Evolutionary conservation across 2,113 vertebrate species (phyloP).

Genomic region (Brachirus orientalis): DNA sequence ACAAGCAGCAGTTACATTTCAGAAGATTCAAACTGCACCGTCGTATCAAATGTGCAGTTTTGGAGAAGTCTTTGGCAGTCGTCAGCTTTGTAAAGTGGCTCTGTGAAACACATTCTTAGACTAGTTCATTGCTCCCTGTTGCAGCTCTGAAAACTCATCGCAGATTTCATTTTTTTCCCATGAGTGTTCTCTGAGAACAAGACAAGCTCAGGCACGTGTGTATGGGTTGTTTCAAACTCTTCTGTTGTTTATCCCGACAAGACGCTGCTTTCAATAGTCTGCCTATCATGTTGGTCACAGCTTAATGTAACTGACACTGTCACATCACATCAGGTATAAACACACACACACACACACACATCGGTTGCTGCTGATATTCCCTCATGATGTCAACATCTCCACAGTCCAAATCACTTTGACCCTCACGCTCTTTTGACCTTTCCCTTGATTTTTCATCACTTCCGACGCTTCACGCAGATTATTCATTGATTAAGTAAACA

Average conservation of each 20-base stretch:
- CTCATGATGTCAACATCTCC: neutral
- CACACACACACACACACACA: neutral
- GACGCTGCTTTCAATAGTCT: neutral
- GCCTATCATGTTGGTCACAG: no score
- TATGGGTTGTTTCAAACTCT: slow-evolving; percentile 24
- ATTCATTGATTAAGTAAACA: slow-evolving; percentile 49
- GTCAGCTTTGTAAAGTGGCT: slow-evolving; percentile 40
- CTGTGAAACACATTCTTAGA: no score
- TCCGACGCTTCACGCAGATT: slow-evolving; percentile 7
- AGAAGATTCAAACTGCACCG: slow-evolving; percentile 1
- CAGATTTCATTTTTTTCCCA: slow-evolving; percentile 28
- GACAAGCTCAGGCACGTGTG: slow-evolving; percentile 29
- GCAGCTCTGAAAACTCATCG: no score
- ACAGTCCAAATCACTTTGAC: slow-evolving; percentile 12
- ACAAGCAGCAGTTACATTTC: slow-evolving; percentile 9
- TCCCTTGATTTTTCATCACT: slow-evolving; percentile 17
- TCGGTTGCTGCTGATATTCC: no score
- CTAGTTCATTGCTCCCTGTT: no score
- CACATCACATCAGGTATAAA: neutral
- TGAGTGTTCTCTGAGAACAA: slow-evolving; percentile 42
- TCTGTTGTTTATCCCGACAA: slow-evolving; percentile 32
- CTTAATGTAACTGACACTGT: slow-evolving; percentile 29
- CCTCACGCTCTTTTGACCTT: no score
- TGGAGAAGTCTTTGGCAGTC: slow-evolving; percentile 29
- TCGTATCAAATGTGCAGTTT: slow-evolving; percentile 27